These are phyloP conservation scores for Diplogasteroides magnus DNA, from an alignment of 1,140 invertebrate genomes.

Conservation along the genomic window DNA sequence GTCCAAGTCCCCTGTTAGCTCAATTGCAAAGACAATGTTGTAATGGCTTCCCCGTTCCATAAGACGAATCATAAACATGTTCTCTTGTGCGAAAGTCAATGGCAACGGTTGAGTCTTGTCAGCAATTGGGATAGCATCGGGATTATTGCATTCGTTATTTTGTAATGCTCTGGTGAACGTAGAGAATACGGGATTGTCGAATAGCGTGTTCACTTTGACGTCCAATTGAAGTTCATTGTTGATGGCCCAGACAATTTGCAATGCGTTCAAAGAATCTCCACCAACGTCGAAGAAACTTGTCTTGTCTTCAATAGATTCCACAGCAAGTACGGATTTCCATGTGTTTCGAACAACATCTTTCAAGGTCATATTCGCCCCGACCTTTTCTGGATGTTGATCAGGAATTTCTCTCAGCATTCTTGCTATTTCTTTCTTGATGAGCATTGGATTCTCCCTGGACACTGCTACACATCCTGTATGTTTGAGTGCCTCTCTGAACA, in stretches of 20 bases:
- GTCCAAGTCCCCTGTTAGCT: slow-evolving; percentile 19
- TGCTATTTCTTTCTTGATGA: neutral
- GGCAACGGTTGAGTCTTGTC: slow-evolving; percentile 13
- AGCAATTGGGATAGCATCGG: neutral
- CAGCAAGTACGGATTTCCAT: slow-evolving; percentile 21
- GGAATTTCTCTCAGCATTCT: neutral
- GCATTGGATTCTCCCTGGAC: slow-evolving; percentile 19
- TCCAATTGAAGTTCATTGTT: slow-evolving; percentile 13
- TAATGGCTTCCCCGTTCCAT: slow-evolving; percentile 31
- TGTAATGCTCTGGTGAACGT: slow-evolving; percentile 7
- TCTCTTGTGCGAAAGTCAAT: slow-evolving; percentile 40
- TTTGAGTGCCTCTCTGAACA: neutral
- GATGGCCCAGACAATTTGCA: slow-evolving; percentile 41
- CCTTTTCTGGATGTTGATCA: neutral
- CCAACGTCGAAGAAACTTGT: slow-evolving; percentile 43
- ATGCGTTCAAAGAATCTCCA: slow-evolving; percentile 43
- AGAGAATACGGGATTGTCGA: slow-evolving; percentile 33
- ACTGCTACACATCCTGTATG: slow-evolving; percentile 26
- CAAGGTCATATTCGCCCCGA: neutral
- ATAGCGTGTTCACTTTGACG: slow-evolving; percentile 22
- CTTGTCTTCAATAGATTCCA: neutral
- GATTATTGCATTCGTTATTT: neutral
- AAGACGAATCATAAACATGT: slow-evolving; percentile 42
- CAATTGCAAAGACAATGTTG: slow-evolving; percentile 43
- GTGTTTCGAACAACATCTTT: slow-evolving; percentile 6